Percentiles rank a stretch among this genome's conserved stretches.
phyloP scores from a whole-genome alignment of 2,113 vertebrate species.

The Coryphaenoides rupestris region DNA sequence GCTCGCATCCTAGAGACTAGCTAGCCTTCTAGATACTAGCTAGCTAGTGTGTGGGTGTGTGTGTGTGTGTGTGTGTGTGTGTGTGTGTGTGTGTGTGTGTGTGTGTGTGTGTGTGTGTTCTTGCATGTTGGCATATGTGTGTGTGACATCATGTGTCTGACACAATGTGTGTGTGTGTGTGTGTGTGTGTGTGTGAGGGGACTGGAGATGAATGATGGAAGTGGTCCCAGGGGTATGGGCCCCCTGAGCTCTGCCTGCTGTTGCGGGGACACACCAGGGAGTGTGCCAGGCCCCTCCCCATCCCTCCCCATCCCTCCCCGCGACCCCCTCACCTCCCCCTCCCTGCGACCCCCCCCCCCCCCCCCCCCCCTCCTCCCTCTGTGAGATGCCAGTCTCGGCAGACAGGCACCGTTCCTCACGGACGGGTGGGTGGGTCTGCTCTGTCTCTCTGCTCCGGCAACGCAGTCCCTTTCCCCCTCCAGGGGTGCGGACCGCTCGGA shows the following conservation, averaged over 20 bases:
- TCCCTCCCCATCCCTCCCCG: too few relatives aligned
- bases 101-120: too few relatives aligned
- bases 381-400: slow-evolving; percentile 68
- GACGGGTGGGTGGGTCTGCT: slow-evolving; percentile 26
- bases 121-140: too few relatives aligned
- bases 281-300: slow-evolving; percentile 61
- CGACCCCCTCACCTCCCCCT: too few relatives aligned
- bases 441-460: slow-evolving; percentile 51
- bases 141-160: too few relatives aligned
- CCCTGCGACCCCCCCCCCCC: too few relatives aligned
- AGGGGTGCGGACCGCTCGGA: slow-evolving; percentile 41
- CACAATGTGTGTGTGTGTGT: too few relatives aligned
- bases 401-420: slow-evolving; percentile 68
- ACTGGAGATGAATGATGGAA: slow-evolving; percentile 64
- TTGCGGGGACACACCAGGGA: slow-evolving; percentile 58
- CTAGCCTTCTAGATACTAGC: too few relatives aligned
- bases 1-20: too few relatives aligned
- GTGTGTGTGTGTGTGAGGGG: slow-evolving; percentile 43
- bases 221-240: slow-evolving; percentile 56
- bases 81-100: background rate
- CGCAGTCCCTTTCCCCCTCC: slow-evolving; percentile 43
- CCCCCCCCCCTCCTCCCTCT: slow-evolving; percentile 56
- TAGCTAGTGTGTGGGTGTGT: background rate
- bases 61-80: slow-evolving; percentile 6
- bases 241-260: too few relatives aligned